Conservation (phyloP, 92 coral and sea anemone genomes). For the Bergia sp. region DNA sequence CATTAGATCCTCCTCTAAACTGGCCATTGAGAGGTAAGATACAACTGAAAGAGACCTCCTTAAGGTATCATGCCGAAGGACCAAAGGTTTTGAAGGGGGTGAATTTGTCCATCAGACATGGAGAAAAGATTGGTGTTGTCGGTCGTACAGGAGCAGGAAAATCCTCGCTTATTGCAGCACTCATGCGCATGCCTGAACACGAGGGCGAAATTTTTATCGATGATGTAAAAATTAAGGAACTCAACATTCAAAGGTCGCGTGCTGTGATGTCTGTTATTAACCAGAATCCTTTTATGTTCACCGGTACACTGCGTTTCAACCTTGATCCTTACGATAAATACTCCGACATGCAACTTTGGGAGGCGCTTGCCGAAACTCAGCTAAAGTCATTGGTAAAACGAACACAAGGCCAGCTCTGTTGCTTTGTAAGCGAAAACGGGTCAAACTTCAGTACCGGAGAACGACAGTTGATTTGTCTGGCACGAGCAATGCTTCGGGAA, state of each 20-base stretch:
- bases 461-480: conserved; percentile 22
- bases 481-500: background rate
- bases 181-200: conserved; percentile 11
- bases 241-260: background rate
- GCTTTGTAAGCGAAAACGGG: conserved; percentile 16
- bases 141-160: conserved; percentile 14
- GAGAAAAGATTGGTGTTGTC: background rate
- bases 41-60: no score
- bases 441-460: conserved; percentile 18
- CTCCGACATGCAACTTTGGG: background rate
- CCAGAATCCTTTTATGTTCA: conserved; percentile 14
- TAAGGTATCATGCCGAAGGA: no score
- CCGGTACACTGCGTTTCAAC: conserved; percentile 2
- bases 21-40: no score
- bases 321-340: background rate
- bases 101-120: no score
- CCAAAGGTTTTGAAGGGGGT: no score
- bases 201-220: background rate
- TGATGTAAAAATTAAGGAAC: background rate
- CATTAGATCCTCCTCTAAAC: no score
- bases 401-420: background rate
- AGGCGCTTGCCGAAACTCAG: background rate
- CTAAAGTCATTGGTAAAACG: background rate
- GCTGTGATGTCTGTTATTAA: conserved; percentile 6
- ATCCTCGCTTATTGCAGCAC: background rate